These are phyloP conservation scores for Cheilosia soror DNA, from an alignment of 2,888 invertebrate species.

Conservation along the genomic window DNA sequence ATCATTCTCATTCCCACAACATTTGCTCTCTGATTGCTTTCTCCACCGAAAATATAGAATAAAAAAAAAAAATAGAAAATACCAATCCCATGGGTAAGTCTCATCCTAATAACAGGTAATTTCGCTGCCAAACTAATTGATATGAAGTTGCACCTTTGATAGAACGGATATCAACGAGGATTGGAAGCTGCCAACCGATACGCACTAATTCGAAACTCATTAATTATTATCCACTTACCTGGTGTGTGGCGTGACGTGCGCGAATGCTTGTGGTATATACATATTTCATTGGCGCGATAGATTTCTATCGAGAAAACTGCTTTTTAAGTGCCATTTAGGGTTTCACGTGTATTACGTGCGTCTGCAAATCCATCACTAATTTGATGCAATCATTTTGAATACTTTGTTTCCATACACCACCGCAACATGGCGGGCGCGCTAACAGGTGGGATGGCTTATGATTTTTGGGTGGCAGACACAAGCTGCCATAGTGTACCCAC, in stretches of 20 bases:
- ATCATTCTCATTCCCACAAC: neutral
- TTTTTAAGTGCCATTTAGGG: constrained; percentile 64
- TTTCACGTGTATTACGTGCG: constrained; percentile 49
- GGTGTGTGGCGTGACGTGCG: neutral
- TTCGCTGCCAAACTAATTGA: constrained; percentile 41
- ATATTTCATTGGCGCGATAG: constrained; percentile 30
- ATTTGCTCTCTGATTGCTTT: constrained; percentile 5
- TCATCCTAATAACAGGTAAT: constrained; percentile 33
- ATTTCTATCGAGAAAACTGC: constrained; percentile 10
- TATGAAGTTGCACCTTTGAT: constrained; percentile 48
- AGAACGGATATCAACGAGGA: constrained; percentile 34
- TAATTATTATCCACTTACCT: constrained; percentile 64
- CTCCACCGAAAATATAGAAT: neutral
- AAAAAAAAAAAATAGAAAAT: neutral
- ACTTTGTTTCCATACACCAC: constrained; percentile 21
- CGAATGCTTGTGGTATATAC: neutral
- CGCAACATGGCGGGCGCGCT: neutral
- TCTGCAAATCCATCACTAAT: constrained; percentile 62
- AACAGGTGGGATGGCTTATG: neutral
- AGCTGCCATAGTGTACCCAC: constrained; percentile 53
- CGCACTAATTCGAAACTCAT: constrained; percentile 63
- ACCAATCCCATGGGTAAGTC: neutral
- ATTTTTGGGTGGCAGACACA: neutral
- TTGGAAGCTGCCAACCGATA: constrained; percentile 44
- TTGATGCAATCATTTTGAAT: constrained; percentile 63